Evolutionary conservation across 2,113 vertebrate species (phyloP), one percentile per base, ranked within the genome.

Genomic region (Callorhinus ursinus): DNA sequence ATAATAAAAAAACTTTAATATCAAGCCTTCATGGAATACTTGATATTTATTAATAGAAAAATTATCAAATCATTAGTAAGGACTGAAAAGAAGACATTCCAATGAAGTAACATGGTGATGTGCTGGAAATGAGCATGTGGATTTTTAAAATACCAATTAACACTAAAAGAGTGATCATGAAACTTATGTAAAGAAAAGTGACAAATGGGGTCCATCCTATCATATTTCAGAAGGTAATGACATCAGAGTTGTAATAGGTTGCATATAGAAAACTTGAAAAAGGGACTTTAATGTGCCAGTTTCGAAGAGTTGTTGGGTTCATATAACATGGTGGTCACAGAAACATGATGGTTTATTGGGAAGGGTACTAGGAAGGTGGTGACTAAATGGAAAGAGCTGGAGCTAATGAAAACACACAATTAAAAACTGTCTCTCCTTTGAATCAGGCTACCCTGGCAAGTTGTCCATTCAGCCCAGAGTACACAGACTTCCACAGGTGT

Each of bases 31-130:
- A 71, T 93, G 42, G 21, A 81, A 72, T 67, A n/a, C n/a, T 79
- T 28, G 72, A 90, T 19, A 63, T 85, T 80, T 89, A 61, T 57
- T 84, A 80, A 76, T 87, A 88, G 33, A 84, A 96, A 76, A 92
- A 26, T 90, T 83, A 71, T 55, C 42, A 84, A 92, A 90, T 59
- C 15, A 49, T 33, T 55, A 57, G 14, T 72, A 33, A 76, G 53
- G 57, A 59, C 16, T n/a, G 74, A 65, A 95, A 83, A 5, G 39
- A 95, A 81, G 19, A 85, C 31, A 90, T 36, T 77, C 3, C 5
- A 80, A 53, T 88, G 55, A 53, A 83, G 1, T 61, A 77, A 82
- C 4, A 16, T 76, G 55, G 59, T 77, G 46, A 74, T 26, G 4
- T 42, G 21, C 69, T 42, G 33, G 49, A 87, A 91, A 74, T 53